Evolutionary conservation across 1,140 invertebrate genomes (phyloP).

Genomic region (Laodelphax striatellus): DNA sequence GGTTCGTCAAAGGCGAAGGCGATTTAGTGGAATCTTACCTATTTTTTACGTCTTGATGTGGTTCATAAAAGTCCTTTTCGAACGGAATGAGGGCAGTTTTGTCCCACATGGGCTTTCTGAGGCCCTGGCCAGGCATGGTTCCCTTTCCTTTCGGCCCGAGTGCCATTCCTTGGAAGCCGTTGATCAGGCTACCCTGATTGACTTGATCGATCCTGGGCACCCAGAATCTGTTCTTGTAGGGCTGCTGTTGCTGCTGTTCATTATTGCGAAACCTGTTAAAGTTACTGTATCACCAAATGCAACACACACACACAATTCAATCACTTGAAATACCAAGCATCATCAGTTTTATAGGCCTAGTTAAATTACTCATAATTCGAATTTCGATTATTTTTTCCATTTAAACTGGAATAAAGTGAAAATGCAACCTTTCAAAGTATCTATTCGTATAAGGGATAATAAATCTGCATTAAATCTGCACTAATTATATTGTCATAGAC

Average conservation of each 20-base stretch:
- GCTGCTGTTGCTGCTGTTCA: conserved; percentile 4
- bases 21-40: conserved; percentile 30
- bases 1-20: too few relatives aligned
- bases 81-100: conserved; percentile 59
- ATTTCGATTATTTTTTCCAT: too few relatives aligned
- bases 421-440: too few relatives aligned
- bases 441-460: too few relatives aligned
- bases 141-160: conserved; percentile 23
- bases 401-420: too few relatives aligned
- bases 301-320: too few relatives aligned
- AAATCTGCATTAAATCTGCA: too few relatives aligned
- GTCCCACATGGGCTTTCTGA: conserved; percentile 81
- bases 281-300: background rate
- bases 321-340: too few relatives aligned
- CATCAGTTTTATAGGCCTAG: too few relatives aligned
- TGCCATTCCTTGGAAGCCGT: background rate
- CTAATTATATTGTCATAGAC: too few relatives aligned
- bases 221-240: conserved; percentile 8
- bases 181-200: background rate
- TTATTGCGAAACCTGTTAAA: conserved; percentile 2
- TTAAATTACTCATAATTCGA: too few relatives aligned
- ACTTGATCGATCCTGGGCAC: background rate
- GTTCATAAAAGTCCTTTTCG: conserved; percentile 84
- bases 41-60: conserved; percentile 61
- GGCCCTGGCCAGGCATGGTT: conserved; percentile 53